Evolutionary conservation across 2,888 invertebrate species (phyloP), one percentile per base, ranked within the genome.

Genomic region (Aromia moschata): DNA sequence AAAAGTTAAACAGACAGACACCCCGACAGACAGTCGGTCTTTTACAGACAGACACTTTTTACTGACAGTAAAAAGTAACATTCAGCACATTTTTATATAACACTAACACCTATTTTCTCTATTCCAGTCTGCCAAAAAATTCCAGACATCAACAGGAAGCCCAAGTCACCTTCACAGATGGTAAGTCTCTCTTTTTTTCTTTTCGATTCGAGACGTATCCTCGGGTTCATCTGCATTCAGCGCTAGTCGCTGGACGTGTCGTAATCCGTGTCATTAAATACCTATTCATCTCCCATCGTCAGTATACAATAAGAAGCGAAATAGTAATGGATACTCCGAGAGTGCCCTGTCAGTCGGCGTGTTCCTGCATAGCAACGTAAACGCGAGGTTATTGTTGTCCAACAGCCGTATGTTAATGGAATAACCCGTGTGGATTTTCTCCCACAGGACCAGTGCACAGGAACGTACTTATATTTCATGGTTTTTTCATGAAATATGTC

Each of bases 91-190:
- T n/a, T n/a, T n/a, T n/a, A n/a, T n/a, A n/a, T n/a, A n/a, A n/a
- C 25, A 18, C 10, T 33, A 43, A 38, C 12, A 33, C 41, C 60
- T 68, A 70, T 69, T 69, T 72, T 73, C 70, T 72, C 73, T 84
- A 85, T 51, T 52, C 1, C 84, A 90, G 89, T 88, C 49, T 87
- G 86, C 78, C 88, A 89, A 74, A 81, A 81, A 72, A 81, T 81
- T 57, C 72, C 80, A 2, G 81, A 81, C 62, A 78, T 81, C 64
- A 81, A 79, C 66, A 67, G 92, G 72, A 95, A 95, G 82, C 96
- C 96, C 18, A 91, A 93, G 79, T 93, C 88, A 74, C 89, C 93
- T 37, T 87, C 92, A 76, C 95, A 96, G 88, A 96, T 96, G 96
- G 96, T 96, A 78, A 89, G 92, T 85, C 9, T 25, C 7, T 9